These are phyloP conservation scores for Heteromurus nitidus DNA, from an alignment of 2,888 invertebrate genomes.

Conservation along the genomic window DNA sequence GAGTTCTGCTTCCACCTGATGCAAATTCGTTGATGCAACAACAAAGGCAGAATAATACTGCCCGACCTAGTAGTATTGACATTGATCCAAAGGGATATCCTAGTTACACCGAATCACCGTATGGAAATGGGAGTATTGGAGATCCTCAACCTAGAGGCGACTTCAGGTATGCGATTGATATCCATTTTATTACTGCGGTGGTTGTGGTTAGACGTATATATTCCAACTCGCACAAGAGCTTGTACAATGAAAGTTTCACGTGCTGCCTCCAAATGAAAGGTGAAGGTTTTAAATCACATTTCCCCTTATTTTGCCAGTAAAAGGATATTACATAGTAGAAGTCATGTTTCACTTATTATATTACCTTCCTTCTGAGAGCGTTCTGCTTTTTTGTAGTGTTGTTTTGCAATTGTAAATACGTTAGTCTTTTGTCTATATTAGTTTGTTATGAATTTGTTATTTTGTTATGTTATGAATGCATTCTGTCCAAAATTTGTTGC, in stretches of 20 bases:
- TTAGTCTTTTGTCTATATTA: background rate
- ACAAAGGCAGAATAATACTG: constrained; percentile 55
- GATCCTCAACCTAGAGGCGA: constrained; percentile 66
- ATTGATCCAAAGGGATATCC: constrained; percentile 75
- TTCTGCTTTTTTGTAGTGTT: no score
- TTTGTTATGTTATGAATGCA: background rate
- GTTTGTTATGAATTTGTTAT: constrained; percentile 17
- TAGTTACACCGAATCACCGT: constrained; percentile 66
- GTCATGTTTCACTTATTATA: no score
- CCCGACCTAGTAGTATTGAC: constrained; percentile 92
- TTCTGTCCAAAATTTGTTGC: constrained; percentile 35
- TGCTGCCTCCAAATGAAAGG: no score
- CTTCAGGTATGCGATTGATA: constrained; percentile 72
- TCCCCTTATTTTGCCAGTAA: no score
- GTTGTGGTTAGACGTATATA: background rate
- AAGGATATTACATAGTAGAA: no score
- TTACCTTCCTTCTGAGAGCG: no score
- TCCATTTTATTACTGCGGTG: background rate
- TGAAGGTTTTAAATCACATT: no score
- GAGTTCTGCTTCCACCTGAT: constrained; percentile 66
- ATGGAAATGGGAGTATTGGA: constrained; percentile 68
- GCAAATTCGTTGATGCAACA: constrained; percentile 53
- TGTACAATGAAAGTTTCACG: no score
- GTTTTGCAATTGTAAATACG: background rate
- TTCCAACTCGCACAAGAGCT: no score